A percentile compares a stretch with the other conserved stretches of the same genome.
Evolutionary conservation across 2,888 invertebrate genomes (phyloP).

Genomic region (Oscheius sp.): DNA sequence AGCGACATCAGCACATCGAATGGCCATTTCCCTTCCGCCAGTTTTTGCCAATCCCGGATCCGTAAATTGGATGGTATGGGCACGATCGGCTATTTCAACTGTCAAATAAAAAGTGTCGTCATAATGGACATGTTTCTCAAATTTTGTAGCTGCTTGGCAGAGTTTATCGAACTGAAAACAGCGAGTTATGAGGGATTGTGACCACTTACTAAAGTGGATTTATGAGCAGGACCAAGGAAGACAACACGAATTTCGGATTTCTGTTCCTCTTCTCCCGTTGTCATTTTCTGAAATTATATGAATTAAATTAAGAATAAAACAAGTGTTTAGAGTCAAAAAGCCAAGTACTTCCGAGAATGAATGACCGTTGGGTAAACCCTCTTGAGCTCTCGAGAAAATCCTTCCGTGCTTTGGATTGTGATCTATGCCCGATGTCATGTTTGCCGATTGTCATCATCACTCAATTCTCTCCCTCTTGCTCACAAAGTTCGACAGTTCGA

Average conservation of each 20-base stretch:
- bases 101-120: conserved; percentile 54
- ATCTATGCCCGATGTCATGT: no score
- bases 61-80: conserved; percentile 47
- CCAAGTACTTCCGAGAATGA: not conserved
- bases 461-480: no score
- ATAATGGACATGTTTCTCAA: conserved; percentile 55
- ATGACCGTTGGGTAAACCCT: not conserved
- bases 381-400: not conserved
- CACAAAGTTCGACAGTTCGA: no score
- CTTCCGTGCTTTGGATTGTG: no score
- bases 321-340: not conserved
- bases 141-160: conserved; percentile 48
- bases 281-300: conserved; percentile 19
- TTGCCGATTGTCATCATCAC: no score
- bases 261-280: conserved; percentile 28
- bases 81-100: conserved; percentile 38
- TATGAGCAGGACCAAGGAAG: conserved; percentile 32
- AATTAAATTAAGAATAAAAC: not conserved
- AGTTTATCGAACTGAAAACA: conserved; percentile 53
- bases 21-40: conserved; percentile 58
- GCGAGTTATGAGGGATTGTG: not conserved
- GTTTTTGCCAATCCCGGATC: conserved; percentile 57
- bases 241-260: conserved; percentile 27
- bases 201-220: conserved; percentile 18
- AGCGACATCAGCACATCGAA: conserved; percentile 47